These are phyloP conservation scores for Pedionomus torquatus DNA, from an alignment of 2,113 vertebrate species.

Conservation along the genomic window DNA sequence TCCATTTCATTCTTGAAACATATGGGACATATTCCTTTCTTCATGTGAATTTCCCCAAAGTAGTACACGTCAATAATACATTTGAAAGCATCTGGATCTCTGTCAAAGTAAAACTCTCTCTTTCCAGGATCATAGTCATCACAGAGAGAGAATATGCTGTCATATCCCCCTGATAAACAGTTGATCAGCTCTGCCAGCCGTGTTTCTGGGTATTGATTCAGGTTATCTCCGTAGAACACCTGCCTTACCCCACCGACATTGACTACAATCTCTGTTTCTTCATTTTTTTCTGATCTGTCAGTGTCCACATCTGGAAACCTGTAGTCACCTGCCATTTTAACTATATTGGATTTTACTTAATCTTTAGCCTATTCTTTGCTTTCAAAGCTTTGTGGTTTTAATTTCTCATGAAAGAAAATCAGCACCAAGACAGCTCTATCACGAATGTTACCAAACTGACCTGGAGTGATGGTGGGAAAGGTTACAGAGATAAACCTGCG, in stretches of 20 bases:
- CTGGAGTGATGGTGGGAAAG: neutral
- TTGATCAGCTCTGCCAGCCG: conserved; percentile 89
- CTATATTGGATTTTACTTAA: neutral
- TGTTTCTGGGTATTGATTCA: conserved; percentile 91
- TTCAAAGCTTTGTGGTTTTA: conserved; percentile 23
- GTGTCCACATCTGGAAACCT: conserved; percentile 77
- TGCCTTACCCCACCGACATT: conserved; percentile 94
- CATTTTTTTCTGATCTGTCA: conserved; percentile 75
- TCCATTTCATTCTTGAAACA: conserved; percentile 98
- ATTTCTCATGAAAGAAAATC: conserved; percentile 13
- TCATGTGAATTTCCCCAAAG: conserved; percentile 95
- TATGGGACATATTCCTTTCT: conserved; percentile 94
- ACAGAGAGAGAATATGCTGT: conserved; percentile 89
- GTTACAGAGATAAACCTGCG: conserved; percentile 25
- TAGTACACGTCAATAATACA: conserved; percentile 95
- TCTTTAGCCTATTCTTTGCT: neutral
- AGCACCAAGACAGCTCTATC: neutral
- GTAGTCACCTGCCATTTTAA: conserved; percentile 79
- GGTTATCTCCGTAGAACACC: conserved; percentile 84
- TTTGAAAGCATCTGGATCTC: conserved; percentile 95
- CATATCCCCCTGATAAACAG: conserved; percentile 83
- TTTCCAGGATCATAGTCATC: conserved; percentile 94
- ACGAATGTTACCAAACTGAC: neutral
- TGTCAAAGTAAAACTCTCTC: conserved; percentile 96
- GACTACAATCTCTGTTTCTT: conserved; percentile 87